Evolutionary conservation across 2,888 invertebrate genomes (phyloP), one percentile per base, ranked within the genome.

Genomic region (Leucophora obtusa): DNA sequence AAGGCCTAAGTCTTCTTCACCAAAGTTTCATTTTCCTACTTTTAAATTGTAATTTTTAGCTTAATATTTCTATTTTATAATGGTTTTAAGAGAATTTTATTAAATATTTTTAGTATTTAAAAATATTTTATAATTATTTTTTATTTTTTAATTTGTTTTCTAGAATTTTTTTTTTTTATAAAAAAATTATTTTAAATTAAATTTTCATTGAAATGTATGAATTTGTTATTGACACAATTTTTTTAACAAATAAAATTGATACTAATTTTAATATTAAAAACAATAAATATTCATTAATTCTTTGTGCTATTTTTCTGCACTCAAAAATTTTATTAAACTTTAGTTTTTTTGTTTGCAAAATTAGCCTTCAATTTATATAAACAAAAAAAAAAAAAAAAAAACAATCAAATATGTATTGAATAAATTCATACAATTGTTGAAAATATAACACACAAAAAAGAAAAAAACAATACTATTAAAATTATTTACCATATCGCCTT

Each of bases 171-270:
- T 2, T 2, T 21, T 28, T 28, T 6, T 28, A 28, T 6, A 6
- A 4, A 28, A 28, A 24, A 24, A 3, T 24, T 2, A 5, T 24
- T 24, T 24, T 24, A 24, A 24, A 24, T 24, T 24, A 24, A 24
- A 24, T 2, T 24, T 24, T 24, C 2, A 24, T 24, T 24, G 2
- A 5, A 2, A 3, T 24, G 24, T 21, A 59, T 73, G 58, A 59
- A 51, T 66, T 35, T 65, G 79, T 62, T 79, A 79, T 79, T 79
- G 79, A 79, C 75, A 79, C 75, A 71, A 79, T 75, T 66, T 66
- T 53, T 59, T 18, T 11, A 69, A 35, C 35, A 51, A 28, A 24
- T 35, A 66, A 43, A 53, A 11, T 10, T 38, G 10, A 11, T 53
- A 24, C 9, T 50, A 18, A 43, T 43, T 54, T 62, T 24, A 65